Conservation (phyloP, 2,888 invertebrate genomes). For the Ditylenchus weischeri region DNA sequence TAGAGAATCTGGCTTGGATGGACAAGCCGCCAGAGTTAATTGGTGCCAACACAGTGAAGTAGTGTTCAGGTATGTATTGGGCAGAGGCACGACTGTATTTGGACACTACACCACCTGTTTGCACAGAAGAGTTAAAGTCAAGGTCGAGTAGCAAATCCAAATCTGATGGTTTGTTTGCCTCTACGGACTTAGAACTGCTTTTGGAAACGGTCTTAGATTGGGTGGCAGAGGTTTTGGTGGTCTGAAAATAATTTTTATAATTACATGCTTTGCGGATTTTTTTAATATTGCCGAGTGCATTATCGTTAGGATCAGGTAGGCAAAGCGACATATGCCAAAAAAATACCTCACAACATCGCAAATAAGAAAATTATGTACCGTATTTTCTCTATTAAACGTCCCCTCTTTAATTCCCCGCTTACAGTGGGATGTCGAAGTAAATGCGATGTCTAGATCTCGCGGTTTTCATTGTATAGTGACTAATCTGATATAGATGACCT, state of each 20-base stretch:
- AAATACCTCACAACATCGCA: no score
- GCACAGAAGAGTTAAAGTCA: slow-evolving; percentile 26
- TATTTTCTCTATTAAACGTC: no score
- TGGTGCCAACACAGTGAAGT: slow-evolving; percentile 23
- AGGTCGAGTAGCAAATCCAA: slow-evolving; percentile 35
- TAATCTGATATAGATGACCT: no score
- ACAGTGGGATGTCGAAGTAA: no score
- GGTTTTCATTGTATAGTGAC: no score
- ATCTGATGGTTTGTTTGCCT: background rate
- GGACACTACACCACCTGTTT: slow-evolving; percentile 22
- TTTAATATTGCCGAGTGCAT: no score
- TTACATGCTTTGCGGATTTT: no score
- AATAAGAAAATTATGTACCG: no score
- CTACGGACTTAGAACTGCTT: background rate
- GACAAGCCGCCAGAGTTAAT: slow-evolving; percentile 21
- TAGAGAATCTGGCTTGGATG: slow-evolving; percentile 30
- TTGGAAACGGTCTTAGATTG: background rate
- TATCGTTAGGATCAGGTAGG: no score
- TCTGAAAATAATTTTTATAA: background rate
- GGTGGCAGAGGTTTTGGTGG: background rate
- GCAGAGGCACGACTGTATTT: slow-evolving; percentile 30
- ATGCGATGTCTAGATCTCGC: no score
- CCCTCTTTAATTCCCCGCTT: no score
- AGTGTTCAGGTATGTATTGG: slow-evolving; percentile 28
- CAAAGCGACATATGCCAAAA: no score